Evolutionary conservation across 2,888 invertebrate species (phyloP).

Genomic region (Cabera pusaria): DNA sequence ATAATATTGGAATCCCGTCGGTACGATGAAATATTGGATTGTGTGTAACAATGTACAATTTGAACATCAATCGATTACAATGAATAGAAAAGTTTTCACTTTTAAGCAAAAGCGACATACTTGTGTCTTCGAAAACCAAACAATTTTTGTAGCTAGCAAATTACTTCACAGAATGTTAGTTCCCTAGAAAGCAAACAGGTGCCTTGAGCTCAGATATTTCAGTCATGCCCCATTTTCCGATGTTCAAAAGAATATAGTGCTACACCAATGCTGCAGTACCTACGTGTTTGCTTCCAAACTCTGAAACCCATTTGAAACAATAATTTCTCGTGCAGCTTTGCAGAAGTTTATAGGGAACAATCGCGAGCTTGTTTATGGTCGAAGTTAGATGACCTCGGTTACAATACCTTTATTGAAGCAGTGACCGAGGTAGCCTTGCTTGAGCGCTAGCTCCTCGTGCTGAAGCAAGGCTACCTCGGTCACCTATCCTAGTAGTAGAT

Average conservation of each 20-base stretch:
- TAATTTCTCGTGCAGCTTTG: slow-evolving; percentile 44
- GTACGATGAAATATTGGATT: too few species aligned
- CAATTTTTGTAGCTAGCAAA: neutral
- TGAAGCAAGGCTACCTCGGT: too few species aligned
- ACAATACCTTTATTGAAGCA: slow-evolving; percentile 17
- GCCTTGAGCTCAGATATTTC: slow-evolving; percentile 2
- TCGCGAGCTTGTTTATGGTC: slow-evolving; percentile 51
- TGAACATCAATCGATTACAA: too few species aligned
- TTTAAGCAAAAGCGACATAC: too few species aligned
- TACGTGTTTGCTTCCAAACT: slow-evolving; percentile 26
- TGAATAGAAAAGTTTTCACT: too few species aligned
- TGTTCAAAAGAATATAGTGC: slow-evolving; percentile 10
- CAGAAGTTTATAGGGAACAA: slow-evolving; percentile 30
- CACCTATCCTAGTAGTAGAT: too few species aligned
- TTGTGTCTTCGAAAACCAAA: too few species aligned
- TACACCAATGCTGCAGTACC: slow-evolving; percentile 13
- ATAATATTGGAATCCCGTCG: too few species aligned
- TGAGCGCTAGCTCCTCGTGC: too few species aligned
- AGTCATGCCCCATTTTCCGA: slow-evolving; percentile 7
- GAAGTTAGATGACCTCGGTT: slow-evolving; percentile 54
- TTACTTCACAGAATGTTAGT: neutral
- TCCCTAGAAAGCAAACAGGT: slow-evolving; percentile 12
- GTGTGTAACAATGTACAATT: too few species aligned
- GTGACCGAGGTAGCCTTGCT: slow-evolving; percentile 1
- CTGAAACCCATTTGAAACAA: slow-evolving; percentile 40